Evolutionary conservation across 2,797 vertebrate genomes (phyloP).

Genomic region (Mormyrops boulengeri): DNA sequence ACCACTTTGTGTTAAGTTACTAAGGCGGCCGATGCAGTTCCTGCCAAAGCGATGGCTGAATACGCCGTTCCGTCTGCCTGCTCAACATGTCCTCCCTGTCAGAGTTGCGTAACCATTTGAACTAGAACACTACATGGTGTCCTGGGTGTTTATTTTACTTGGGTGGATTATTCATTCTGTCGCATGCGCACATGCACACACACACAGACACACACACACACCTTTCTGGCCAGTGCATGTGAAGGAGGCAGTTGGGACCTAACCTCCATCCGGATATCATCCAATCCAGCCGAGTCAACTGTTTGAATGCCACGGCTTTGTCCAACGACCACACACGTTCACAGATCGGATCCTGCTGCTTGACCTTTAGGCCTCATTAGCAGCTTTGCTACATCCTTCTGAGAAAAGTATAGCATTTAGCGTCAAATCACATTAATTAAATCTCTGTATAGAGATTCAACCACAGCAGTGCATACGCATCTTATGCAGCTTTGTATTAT

Average conservation of each 20-base stretch:
- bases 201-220: neutral
- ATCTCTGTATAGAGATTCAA: neutral
- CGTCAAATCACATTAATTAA: neutral
- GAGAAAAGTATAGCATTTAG: neutral
- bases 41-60: neutral
- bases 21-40: neutral
- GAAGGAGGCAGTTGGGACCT: neutral
- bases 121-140: slow-evolving; percentile 1
- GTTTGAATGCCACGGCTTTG: neutral
- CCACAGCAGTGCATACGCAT: neutral
- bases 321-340: neutral
- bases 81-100: neutral
- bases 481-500: neutral
- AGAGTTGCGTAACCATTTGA: neutral
- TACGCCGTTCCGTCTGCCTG: neutral
- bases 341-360: neutral
- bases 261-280: neutral
- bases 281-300: neutral
- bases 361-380: neutral
- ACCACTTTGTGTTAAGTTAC: neutral
- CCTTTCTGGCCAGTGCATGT: neutral
- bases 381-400: neutral
- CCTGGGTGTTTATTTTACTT: neutral
- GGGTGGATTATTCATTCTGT: neutral
- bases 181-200: neutral